A percentile compares a stretch with the other conserved stretches of the same genome.
Conservation (phyloP, 2,888 invertebrate genomes). For the Thumatha senex region DNA sequence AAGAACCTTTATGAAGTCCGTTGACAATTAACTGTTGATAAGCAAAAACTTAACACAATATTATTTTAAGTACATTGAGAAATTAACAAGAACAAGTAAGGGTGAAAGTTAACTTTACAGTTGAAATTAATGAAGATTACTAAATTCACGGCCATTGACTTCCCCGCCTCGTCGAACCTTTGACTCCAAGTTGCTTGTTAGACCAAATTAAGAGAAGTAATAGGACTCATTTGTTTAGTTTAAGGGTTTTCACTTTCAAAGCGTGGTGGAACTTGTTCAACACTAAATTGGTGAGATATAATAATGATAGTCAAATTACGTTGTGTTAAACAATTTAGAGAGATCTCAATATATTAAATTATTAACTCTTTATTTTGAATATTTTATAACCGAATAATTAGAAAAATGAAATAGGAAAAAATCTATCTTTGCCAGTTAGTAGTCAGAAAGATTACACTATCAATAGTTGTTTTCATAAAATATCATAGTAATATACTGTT, state of each 20-base stretch:
- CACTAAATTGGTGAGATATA: no score
- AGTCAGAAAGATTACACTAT: no score
- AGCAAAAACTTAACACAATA: conserved; percentile 36
- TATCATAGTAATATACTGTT: no score
- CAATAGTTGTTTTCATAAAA: no score
- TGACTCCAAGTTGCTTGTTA: conserved; percentile 79
- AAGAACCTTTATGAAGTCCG: no score
- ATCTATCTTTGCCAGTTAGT: no score
- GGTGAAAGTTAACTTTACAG: conserved; percentile 66
- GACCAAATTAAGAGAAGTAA: conserved; percentile 83
- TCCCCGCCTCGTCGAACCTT: conserved; percentile 77
- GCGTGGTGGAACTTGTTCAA: conserved; percentile 45
- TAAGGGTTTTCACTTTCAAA: conserved; percentile 64
- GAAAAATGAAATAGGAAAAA: no score
- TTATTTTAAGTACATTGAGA: conserved; percentile 42
- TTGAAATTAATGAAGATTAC: conserved; percentile 82
- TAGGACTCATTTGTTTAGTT: conserved; percentile 80
- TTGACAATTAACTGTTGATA: conserved; percentile 2
- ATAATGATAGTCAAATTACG: no score
- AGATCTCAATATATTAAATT: no score
- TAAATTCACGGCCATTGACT: conserved; percentile 82
- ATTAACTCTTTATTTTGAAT: no score
- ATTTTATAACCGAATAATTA: no score
- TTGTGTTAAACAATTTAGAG: no score
- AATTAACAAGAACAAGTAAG: conserved; percentile 63